A percentile compares a stretch with the other conserved stretches of the same genome.
Conservation (phyloP, 1,140 invertebrate genomes). For the Hesperophylax magnus region DNA sequence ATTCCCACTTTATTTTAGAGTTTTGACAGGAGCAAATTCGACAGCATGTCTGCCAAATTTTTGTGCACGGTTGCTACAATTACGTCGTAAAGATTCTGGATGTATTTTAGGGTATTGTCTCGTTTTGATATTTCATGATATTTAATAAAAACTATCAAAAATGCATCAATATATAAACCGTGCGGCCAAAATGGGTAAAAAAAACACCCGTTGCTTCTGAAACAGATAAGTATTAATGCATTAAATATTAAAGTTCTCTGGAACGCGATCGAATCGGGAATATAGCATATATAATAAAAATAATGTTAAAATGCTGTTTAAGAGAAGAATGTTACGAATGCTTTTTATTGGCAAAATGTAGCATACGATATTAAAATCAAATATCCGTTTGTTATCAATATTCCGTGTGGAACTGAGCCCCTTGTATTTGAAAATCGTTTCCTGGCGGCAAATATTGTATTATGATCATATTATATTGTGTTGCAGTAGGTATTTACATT, state of each 20-base stretch:
- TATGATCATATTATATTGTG: too few species aligned
- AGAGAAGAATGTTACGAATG: background rate
- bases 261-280: background rate
- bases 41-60: too few species aligned
- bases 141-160: too few species aligned
- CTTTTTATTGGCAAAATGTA: conserved; percentile 2
- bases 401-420: background rate
- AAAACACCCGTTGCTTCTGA: background rate
- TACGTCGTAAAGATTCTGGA: too few species aligned
- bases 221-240: background rate
- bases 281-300: background rate
- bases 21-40: too few species aligned
- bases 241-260: conserved; percentile 3
- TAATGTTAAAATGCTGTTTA: background rate
- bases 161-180: too few species aligned
- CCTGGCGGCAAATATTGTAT: background rate
- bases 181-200: too few species aligned
- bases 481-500: too few species aligned
- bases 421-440: background rate
- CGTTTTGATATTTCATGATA: too few species aligned
- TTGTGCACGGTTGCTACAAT: too few species aligned
- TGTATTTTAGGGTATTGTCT: too few species aligned
- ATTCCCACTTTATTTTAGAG: too few species aligned
- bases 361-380: background rate
- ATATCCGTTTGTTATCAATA: conserved; percentile 23